Base-by-base conservation (phyloP, 2,113 vertebrate species). In the Crotophaga sulcirostris region DNA sequence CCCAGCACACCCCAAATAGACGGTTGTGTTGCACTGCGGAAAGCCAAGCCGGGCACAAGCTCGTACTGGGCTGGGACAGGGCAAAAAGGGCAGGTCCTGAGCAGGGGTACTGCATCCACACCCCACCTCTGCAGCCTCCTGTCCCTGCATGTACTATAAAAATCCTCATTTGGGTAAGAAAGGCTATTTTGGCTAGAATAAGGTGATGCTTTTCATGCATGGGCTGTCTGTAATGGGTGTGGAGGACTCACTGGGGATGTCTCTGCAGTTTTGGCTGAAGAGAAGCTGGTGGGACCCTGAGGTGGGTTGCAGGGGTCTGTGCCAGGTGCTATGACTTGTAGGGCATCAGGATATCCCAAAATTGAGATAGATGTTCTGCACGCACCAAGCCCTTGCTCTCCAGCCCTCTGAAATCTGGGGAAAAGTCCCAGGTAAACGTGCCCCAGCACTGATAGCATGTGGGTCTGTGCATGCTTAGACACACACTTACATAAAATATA, bases 11-110 rank as follows among this genome's bases (percentile, higher is more conserved):
- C 78, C 63, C 4, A 5, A 74, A 60, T 0, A 76, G 40, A 13
- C 0, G 0, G 59, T 77, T 18, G 63, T 4, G 2, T 45, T 38
- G 68, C 8, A 0, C 72, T 63, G 68, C 6, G 0, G 55, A 38
- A 42, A 88, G 74, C 70, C 45, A 28, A 64, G 66, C 67, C 47
- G 73, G 74, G 49, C 45, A 31, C 7, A 5, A 47, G 55, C 62
- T 83, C 5, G 3, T 34, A 8, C 7, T 0, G 0, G 23, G 29
- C 51, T 1, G 3, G 2, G 28, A 13, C 42, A 25, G 67, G 38
- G 54, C 2, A 9, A 60, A 59, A 33, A 84, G 64, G 23, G n/a
- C 68, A 77, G n/a, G 36, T 63, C 25, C 47, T 40, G 73, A 51
- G 51, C 1, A 1, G 68, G 54, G 10, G 19, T 20, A 15, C 29